These are phyloP conservation scores for Aphrocallistes beatrix DNA, from an alignment of 37 sponge, comb jelly and placozoan genomes.

Conservation along the genomic window DNA sequence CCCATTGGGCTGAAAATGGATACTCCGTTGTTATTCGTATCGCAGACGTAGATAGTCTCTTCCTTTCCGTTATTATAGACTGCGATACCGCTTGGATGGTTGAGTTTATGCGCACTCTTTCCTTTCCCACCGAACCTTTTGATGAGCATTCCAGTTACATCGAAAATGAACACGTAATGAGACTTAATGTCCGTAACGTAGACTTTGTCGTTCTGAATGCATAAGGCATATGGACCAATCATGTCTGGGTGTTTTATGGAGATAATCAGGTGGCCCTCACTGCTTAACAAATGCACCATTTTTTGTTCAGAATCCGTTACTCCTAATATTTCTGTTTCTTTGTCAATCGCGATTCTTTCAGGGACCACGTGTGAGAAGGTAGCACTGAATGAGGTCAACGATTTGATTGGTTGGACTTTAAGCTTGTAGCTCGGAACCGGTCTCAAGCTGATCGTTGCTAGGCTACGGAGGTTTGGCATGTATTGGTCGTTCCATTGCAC, in stretches of 20 bases:
- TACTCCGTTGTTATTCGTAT: neutral
- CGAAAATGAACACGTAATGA: neutral
- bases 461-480: neutral
- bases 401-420: neutral
- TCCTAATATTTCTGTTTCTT: neutral
- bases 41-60: neutral
- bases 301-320: neutral
- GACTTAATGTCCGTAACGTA: constrained; percentile 3
- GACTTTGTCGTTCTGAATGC: neutral
- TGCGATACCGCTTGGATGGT: neutral
- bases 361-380: neutral
- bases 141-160: neutral
- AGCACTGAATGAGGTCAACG: neutral
- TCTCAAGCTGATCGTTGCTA: neutral
- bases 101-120: neutral
- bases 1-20: neutral
- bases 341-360: constrained; percentile 1
- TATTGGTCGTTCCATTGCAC: neutral
- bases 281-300: neutral
- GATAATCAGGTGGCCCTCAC: neutral
- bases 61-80: neutral
- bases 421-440: neutral
- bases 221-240: neutral
- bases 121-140: constrained; percentile 7
- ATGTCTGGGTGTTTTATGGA: neutral